Evolutionary conservation across 2,888 invertebrate genomes (phyloP).

Genomic region (Adineta ricciae): DNA sequence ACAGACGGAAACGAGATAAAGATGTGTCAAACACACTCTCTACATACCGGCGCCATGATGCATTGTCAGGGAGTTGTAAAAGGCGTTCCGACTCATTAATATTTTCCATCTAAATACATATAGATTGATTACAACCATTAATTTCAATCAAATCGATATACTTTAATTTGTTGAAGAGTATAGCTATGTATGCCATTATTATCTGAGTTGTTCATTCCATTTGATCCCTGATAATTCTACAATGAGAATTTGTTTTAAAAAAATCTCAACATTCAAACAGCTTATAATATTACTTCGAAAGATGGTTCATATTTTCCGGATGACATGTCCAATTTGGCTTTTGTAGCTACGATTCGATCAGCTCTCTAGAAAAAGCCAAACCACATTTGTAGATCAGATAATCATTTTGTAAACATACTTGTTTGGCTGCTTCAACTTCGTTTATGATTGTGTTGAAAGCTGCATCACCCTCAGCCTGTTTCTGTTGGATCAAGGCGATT

Average conservation of each 20-base stretch:
- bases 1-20: background rate
- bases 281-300: background rate
- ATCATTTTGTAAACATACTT: background rate
- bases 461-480: constrained; percentile 13
- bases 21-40: background rate
- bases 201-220: background rate
- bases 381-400: background rate
- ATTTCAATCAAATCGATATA: background rate
- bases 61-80: background rate
- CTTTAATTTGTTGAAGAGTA: background rate
- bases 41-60: background rate
- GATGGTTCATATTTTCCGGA: background rate
- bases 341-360: background rate
- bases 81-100: background rate
- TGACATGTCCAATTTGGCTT: background rate
- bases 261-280: no score
- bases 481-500: constrained; percentile 8
- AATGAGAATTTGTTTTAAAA: no score
- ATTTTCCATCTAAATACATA: background rate
- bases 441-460: constrained; percentile 8
- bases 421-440: constrained; percentile 14
- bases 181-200: background rate
- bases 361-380: background rate
- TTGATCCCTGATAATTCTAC: background rate
- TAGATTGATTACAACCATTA: no score